Conservation (phyloP, 2,888 invertebrate species). For the Caenorhabditis doughertyi region DNA sequence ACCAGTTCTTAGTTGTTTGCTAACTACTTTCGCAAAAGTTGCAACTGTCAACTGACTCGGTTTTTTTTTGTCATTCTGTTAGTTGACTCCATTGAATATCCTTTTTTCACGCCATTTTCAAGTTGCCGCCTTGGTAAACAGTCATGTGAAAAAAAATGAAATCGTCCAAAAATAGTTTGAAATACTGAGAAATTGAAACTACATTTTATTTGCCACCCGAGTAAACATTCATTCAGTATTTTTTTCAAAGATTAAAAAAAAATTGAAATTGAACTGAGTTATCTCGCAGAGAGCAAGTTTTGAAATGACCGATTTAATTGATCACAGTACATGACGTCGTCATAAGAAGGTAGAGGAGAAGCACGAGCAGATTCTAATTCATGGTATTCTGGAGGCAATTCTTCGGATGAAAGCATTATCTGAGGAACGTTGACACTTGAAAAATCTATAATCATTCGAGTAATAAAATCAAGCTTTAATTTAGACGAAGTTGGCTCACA, state of each 20-base stretch:
- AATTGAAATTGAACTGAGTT: slow-evolving; percentile 7
- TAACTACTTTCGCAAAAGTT: slow-evolving; percentile 25
- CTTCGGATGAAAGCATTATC: slow-evolving; percentile 43
- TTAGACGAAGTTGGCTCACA: slow-evolving; percentile 42
- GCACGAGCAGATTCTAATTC: slow-evolving; percentile 62
- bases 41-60: slow-evolving; percentile 45
- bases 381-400: slow-evolving; percentile 61
- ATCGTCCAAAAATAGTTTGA: slow-evolving; percentile 34
- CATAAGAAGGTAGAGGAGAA: slow-evolving; percentile 67
- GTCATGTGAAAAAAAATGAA: slow-evolving; percentile 33
- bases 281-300: slow-evolving; percentile 57
- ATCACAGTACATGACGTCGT: slow-evolving; percentile 66
- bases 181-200: slow-evolving; percentile 15
- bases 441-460: slow-evolving; percentile 43
- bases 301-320: slow-evolving; percentile 65
- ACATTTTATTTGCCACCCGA: slow-evolving; percentile 33
- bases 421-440: slow-evolving; percentile 38
- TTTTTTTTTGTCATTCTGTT: slow-evolving; percentile 19
- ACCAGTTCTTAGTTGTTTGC: slow-evolving; percentile 20
- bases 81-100: slow-evolving; percentile 36
- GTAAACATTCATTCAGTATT: slow-evolving; percentile 46
- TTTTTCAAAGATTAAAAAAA: not conserved
- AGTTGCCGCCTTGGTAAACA: slow-evolving; percentile 47
- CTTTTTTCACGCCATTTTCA: slow-evolving; percentile 41
- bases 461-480: not conserved